Evolutionary conservation across 2,888 invertebrate genomes (phyloP), one percentile per base, ranked within the genome.

Genomic region (Aleiodes leptofemur): DNA sequence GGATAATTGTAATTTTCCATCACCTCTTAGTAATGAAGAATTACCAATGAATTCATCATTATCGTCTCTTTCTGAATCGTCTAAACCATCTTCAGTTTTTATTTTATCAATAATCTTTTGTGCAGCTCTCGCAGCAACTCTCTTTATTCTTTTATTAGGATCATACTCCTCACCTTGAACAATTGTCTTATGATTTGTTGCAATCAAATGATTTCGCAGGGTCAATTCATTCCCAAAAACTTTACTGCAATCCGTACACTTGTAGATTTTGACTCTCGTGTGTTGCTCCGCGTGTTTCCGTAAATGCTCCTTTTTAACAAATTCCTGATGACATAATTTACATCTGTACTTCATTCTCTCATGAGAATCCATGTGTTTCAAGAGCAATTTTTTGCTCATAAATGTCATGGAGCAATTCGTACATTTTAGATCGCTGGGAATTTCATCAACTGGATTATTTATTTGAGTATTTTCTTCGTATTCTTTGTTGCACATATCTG

Each of bases 71-170:
- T 83, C 86, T 8, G 81, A 83, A 9, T 86, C 86, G 57, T 87
- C 88, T 1, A 84, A 66, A 8, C 78, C 84, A 57, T 86, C 83
- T 16, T 88, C 88, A 0, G 86, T 89, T 76, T 86, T 89, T 4
- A 89, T 89, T 73, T 87, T 85, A 70, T 89, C 89, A 16, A 89
- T 89, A 14, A 89, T 89, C 34, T 84, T 88, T 50, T 89, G 88
- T 0, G 89, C 89, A 0, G 88, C 89, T 66, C 83, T 88, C 0
- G 89, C 89, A 1, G 89, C 89, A 0, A 87, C 86, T 3, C 89
- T 82, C 59, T 88, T 89, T 48, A 89, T 85, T 29, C 89, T 80
- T 59, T 89, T 89, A 38, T 89, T 88, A 1, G 88, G 87, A 80
- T 89, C 88, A 69, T 89, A 89, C 38, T 87, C 88, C 64, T 88